Evolutionary conservation across 2,888 invertebrate genomes (phyloP).

Genomic region (Eubasilissa splendida): DNA sequence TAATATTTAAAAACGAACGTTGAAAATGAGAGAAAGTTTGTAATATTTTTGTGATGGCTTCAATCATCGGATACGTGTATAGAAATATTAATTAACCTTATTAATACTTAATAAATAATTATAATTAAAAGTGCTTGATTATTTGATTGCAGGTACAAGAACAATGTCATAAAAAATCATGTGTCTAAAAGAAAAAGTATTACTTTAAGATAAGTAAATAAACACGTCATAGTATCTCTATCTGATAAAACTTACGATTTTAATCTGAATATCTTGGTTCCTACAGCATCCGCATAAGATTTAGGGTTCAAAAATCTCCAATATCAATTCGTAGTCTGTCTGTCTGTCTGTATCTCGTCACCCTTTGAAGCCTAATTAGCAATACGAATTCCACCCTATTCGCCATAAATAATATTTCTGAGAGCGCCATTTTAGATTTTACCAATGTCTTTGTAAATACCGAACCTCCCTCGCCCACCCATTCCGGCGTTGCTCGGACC

Average conservation of each 20-base stretch:
- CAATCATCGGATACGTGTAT: background rate
- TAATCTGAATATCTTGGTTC: background rate
- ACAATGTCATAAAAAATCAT: no score
- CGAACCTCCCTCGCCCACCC: background rate
- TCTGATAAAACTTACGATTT: no score
- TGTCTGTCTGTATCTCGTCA: constrained; percentile 44
- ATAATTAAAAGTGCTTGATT: no score
- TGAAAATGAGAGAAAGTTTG: background rate
- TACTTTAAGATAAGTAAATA: no score
- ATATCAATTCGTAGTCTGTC: constrained; percentile 35
- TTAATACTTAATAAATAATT: no score
- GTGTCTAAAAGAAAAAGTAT: no score
- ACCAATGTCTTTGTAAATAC: constrained; percentile 40
- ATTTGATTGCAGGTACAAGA: no score
- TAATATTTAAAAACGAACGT: constrained; percentile 46
- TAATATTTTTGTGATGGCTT: constrained; percentile 6
- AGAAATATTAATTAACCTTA: no score
- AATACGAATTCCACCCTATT: constrained; percentile 48
- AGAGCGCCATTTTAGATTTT: constrained; percentile 39
- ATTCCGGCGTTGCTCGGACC: constrained; percentile 6
- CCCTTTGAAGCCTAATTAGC: constrained; percentile 58
- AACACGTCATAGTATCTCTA: no score
- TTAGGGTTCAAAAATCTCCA: constrained; percentile 33
- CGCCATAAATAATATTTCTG: constrained; percentile 39
- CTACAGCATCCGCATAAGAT: constrained; percentile 2